phyloP scores from a whole-genome alignment of 2,113 vertebrate genomes.

The Tinamus guttatus region DNA sequence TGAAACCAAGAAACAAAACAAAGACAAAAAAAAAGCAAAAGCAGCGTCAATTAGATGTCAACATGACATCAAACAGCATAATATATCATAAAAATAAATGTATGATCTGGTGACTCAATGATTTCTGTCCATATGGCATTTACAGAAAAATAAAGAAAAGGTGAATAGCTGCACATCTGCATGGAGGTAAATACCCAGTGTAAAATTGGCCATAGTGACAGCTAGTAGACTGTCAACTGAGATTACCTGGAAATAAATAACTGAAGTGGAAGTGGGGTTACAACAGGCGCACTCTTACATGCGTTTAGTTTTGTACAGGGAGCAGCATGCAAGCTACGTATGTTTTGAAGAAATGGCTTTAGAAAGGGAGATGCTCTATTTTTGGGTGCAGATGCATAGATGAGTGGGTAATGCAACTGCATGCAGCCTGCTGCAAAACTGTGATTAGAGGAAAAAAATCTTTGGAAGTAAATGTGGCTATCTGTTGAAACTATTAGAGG shows the following conservation, averaged over 20 bases:
- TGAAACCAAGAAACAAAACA: constrained; percentile 77
- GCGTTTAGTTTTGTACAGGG: background rate
- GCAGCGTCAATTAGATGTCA: constrained; percentile 75
- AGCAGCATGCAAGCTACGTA: background rate
- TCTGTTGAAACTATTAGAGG: constrained; percentile 42
- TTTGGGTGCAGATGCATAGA: background rate
- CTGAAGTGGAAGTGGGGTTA: background rate
- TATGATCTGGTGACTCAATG: constrained; percentile 71
- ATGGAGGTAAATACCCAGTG: constrained; percentile 20
- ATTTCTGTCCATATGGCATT: constrained; percentile 72
- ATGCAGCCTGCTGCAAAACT: background rate
- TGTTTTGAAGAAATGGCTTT: background rate
- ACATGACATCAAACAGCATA: constrained; percentile 78
- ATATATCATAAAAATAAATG: constrained; percentile 75
- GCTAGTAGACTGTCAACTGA: constrained; percentile 9
- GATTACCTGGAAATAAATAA: background rate
- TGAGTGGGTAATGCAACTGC: background rate
- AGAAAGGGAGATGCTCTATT: background rate
- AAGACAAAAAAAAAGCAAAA: constrained; percentile 73
- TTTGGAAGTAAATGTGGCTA: constrained; percentile 24
- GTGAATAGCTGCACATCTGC: constrained; percentile 42
- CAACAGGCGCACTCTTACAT: background rate
- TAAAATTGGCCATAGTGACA: constrained; percentile 49
- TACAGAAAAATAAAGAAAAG: constrained; percentile 66
- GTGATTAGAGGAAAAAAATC: background rate